Evolutionary conservation across 2,113 vertebrate species (phyloP).

Genomic region (Lucifuga dentata): DNA sequence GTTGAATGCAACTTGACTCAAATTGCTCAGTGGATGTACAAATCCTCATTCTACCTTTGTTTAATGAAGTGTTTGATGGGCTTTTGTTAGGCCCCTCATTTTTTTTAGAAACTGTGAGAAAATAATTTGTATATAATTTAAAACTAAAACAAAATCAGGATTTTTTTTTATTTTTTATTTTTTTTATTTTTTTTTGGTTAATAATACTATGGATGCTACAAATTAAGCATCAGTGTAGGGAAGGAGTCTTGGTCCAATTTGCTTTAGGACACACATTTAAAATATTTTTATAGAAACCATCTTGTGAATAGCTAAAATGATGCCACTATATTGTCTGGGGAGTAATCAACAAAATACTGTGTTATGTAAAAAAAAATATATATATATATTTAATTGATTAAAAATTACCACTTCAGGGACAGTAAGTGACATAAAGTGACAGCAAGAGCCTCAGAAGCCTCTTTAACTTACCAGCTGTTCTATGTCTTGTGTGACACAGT

Average conservation of each 20-base stretch:
- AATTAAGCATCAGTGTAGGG: neutral
- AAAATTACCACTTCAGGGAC: slow-evolving; percentile 8
- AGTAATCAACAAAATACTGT: too few species aligned
- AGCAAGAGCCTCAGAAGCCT: neutral
- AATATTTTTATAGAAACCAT: slow-evolving; percentile 8
- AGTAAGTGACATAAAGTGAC: slow-evolving; percentile 8
- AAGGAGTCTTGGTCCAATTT: slow-evolving; percentile 4
- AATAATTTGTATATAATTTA: too few species aligned
- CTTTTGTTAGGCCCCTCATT: neutral
- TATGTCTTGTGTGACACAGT: slow-evolving; percentile 12
- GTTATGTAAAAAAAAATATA: neutral
- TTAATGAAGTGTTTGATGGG: slow-evolving; percentile 1
- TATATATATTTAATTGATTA: slow-evolving; percentile 19
- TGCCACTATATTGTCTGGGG: too few species aligned
- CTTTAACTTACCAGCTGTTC: too few species aligned
- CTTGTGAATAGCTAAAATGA: neutral
- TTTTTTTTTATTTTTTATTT: too few species aligned
- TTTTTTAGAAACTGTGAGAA: neutral
- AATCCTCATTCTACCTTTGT: neutral
- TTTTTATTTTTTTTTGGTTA: too few species aligned
- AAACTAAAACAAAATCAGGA: too few species aligned
- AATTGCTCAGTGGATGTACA: neutral
- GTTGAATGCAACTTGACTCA: slow-evolving; percentile 1
- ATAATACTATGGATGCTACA: neutral
- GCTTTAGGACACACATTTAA: neutral